Percentiles rank a stretch among this genome's conserved stretches.
phyloP scores from a whole-genome alignment of 2,113 vertebrate species.

The Lichenostomus cassidix region DNA sequence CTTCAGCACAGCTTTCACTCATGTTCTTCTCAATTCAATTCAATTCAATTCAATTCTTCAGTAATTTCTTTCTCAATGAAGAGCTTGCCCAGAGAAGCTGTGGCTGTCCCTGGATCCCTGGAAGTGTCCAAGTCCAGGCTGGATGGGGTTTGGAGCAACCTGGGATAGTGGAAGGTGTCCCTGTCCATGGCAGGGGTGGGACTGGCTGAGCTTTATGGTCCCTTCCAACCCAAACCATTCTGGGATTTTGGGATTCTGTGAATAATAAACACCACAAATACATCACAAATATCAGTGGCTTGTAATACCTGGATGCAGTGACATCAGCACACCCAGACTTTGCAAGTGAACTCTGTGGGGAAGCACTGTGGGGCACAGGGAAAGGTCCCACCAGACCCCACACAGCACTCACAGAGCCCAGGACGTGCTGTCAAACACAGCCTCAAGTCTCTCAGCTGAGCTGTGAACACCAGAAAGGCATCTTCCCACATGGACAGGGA shows the following conservation, averaged over 20 bases:
- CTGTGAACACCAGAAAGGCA: background rate
- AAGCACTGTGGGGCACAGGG: background rate
- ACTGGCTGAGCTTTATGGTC: background rate
- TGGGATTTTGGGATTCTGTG: background rate
- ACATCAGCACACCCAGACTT: background rate
- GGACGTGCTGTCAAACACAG: background rate
- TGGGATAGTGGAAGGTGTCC: background rate
- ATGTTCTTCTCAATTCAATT: background rate
- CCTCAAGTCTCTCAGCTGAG: background rate
- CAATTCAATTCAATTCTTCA: background rate
- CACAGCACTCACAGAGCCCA: background rate
- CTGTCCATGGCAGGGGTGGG: background rate
- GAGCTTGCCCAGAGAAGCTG: background rate
- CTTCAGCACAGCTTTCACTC: background rate
- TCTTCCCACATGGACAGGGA: background rate
- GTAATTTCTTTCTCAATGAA: background rate
- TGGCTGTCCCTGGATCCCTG: background rate
- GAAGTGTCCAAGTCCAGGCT: background rate
- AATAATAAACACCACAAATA: background rate
- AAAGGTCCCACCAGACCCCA: background rate
- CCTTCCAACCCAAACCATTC: background rate
- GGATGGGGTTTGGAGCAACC: background rate
- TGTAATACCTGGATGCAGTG: background rate
- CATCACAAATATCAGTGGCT: background rate
- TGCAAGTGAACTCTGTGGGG: background rate